These are phyloP conservation scores for Aspidapion aeneum DNA, from an alignment of 2,888 invertebrate species.

Conservation along the genomic window DNA sequence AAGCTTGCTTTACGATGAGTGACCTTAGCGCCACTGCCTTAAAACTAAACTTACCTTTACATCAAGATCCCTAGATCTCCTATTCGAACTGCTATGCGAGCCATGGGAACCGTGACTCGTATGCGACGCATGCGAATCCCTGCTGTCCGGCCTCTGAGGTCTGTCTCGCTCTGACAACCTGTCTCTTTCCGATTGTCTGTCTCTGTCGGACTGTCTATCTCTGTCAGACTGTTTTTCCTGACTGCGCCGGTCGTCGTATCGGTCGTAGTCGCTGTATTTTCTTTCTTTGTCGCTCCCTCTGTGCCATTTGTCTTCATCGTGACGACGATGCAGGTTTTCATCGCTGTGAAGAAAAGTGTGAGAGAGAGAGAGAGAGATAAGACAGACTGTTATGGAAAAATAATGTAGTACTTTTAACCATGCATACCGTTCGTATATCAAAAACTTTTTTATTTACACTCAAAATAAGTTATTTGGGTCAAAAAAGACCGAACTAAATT, in stretches of 20 bases:
- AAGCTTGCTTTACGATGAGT: too few species aligned
- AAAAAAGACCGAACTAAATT: too few species aligned
- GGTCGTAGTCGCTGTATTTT: conserved; percentile 27
- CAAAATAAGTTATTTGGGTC: too few species aligned
- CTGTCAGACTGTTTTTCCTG: conserved; percentile 31
- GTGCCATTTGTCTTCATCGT: conserved; percentile 17
- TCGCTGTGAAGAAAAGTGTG: conserved; percentile 19
- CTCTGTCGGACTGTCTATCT: conserved; percentile 13
- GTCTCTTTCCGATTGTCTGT: conserved; percentile 38
- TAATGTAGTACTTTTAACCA: conserved; percentile 30
- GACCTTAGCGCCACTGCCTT: too few species aligned
- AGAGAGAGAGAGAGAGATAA: neutral
- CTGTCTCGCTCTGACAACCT: conserved; percentile 42
- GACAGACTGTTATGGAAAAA: too few species aligned
- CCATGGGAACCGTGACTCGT: conserved; percentile 35
- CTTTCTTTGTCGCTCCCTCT: conserved; percentile 16
- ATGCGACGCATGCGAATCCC: conserved; percentile 55
- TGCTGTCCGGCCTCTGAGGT: conserved; percentile 57
- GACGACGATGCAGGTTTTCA: conserved; percentile 15
- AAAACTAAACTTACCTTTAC: too few species aligned
- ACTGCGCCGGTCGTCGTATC: conserved; percentile 26
- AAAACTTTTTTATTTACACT: too few species aligned
- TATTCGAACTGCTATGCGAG: conserved; percentile 46
- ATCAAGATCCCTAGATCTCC: conserved; percentile 50
- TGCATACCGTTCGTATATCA: too few species aligned